phyloP scores from a whole-genome alignment of 2,888 invertebrate genomes.

The Megaustenia siamemsis region DNA sequence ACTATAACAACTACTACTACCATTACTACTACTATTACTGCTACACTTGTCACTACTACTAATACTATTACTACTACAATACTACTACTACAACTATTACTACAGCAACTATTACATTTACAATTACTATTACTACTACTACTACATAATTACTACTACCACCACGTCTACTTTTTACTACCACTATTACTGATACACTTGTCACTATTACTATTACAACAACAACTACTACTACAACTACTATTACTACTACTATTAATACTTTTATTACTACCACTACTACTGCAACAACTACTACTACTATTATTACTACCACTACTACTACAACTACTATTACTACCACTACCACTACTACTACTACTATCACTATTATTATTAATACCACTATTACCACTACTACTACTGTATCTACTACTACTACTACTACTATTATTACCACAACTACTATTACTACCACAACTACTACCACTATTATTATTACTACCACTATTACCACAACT shows the following conservation, averaged over 20 bases:
- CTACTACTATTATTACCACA: neutral
- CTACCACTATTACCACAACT: no score
- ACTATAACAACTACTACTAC: conserved; percentile 12
- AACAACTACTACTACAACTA: neutral
- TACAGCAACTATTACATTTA: neutral
- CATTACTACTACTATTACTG: conserved; percentile 15
- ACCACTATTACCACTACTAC: neutral
- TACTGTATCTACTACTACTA: neutral
- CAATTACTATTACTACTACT: neutral
- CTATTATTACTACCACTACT: conserved; percentile 12
- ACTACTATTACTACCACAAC: neutral
- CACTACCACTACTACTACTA: neutral
- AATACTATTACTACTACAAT: conserved; percentile 21
- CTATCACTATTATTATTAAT: neutral
- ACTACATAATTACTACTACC: neutral
- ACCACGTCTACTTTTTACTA: neutral
- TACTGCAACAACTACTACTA: neutral
- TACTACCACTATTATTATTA: neutral
- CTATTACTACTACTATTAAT: conserved; percentile 26
- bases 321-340: neutral
- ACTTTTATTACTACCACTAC: conserved; percentile 9
- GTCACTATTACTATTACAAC: neutral
- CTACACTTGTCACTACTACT: neutral
- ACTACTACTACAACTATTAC: neutral
- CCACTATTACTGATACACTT: neutral